Conservation (phyloP, 2,113 vertebrate genomes). For the Bucco capensis region DNA sequence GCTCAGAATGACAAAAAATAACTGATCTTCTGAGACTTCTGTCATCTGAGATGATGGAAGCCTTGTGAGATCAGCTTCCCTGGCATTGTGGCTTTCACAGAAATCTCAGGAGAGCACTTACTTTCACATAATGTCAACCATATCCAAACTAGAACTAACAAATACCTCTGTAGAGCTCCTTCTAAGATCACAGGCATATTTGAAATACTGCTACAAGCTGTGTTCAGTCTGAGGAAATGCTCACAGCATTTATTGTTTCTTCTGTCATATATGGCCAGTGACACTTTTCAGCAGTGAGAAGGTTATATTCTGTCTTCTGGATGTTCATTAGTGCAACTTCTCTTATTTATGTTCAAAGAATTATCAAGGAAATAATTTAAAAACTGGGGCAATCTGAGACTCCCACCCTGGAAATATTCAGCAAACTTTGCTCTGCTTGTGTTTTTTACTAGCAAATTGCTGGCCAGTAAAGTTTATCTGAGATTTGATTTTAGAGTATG, state of each 20-base stretch:
- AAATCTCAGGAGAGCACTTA: constrained; percentile 49
- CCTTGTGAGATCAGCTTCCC: constrained; percentile 62
- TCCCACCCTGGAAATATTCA: constrained; percentile 56
- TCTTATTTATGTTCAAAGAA: constrained; percentile 22
- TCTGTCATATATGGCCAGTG: background rate
- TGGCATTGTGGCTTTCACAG: constrained; percentile 28
- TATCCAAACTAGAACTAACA: constrained; percentile 14
- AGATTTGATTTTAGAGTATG: background rate
- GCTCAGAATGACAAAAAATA: constrained; percentile 43
- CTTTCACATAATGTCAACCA: constrained; percentile 45
- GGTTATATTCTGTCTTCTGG: constrained; percentile 2
- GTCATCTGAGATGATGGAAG: constrained; percentile 58
- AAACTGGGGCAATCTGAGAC: background rate
- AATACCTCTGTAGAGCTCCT: constrained; percentile 10
- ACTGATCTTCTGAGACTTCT: constrained; percentile 59
- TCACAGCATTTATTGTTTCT: constrained; percentile 18
- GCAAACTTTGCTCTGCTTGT: background rate
- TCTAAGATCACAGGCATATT: constrained; percentile 6
- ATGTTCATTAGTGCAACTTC: constrained; percentile 28
- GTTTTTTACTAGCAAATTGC: background rate
- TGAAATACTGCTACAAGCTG: constrained; percentile 44
- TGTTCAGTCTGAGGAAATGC: constrained; percentile 4
- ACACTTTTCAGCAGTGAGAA: background rate
- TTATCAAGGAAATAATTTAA: constrained; percentile 23
- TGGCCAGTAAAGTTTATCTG: constrained; percentile 2